Base-by-base conservation (phyloP, 2,113 vertebrate genomes). In the Tautogolabrus adspersus region DNA sequence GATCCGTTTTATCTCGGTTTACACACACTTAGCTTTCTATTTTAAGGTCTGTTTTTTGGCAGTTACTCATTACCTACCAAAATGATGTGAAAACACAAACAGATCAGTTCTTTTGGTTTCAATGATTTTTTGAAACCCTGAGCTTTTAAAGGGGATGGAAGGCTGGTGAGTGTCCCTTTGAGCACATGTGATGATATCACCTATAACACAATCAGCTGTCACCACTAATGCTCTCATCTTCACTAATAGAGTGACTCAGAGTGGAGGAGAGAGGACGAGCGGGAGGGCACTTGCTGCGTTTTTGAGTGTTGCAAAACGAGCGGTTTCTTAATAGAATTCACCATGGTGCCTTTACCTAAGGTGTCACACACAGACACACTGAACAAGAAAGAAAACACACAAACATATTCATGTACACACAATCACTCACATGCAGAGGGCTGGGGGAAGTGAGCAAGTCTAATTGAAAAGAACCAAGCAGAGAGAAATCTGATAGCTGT, bases 381-480 rank as follows among this genome's bases (percentile, higher is more conserved):
- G n/a, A 67, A 72, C 40, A 74, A 56, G 69, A 26, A 74, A 56
- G 69, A 26, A 47, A 58, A 77, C 51, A 57, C 60, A 80, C 59
- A 71, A 34, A 42, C 59, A 46, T 19, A 71, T 47, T 61, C 72
- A 77, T 60, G 57, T 11, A 40, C 57, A 72, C 58, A 23, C 49
- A 52, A 10, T 19, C 38, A 79, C 60, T 66, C 78, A 76, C 70
- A 80, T 67, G 68, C 67, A 69, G 65, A 76, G 54, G 63, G 72
- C 72, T 76, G 60, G 60, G 68, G 73, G 83, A 87, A 80, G 81
- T 72, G 73, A 84, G 80, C 75, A 85, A 82, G 73, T 88, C 75
- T 90, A 91, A 90, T 90, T 92, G 86, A 92, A 91, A 91, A 86
- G 81, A 91, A 74, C 84, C 81, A 85, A 91, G 89, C 88, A 86